Evolutionary conservation across 2,888 invertebrate species (phyloP), one percentile per base, ranked within the genome.

Genomic region (Andrena haemorrhoa): DNA sequence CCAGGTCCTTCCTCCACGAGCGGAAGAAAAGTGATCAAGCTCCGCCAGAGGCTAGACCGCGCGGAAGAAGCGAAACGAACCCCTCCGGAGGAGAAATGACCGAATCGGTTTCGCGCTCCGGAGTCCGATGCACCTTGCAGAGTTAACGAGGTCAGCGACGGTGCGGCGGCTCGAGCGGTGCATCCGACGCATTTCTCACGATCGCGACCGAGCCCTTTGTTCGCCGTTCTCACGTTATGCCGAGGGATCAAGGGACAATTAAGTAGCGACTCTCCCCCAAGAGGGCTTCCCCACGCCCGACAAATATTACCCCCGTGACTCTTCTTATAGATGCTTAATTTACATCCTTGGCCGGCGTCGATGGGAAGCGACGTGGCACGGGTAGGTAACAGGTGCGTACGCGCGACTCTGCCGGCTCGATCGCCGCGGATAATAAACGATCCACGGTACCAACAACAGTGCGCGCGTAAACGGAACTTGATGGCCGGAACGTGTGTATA

Each of bases 181-280:
- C 66, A 72, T 84, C 81, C 65, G 53, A 73, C 75, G 78, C 60
- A 71, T 75, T 86, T 86, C 86, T 87, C 87, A 87, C 87, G 87
- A 69, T 76, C 65, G 79, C 82, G 33, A 41, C 35, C 12, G 23
- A 70, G 61, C 80, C 78, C 84, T 84, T 77, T 84, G 76, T 76
- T 76, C 79, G 61, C 31, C 26, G 78, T 84, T 87, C 86, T 81
- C 84, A 77, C 86, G 79, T 80, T 74, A 41, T 51, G 53, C 65
- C 76, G 71, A 60, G 74, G 85, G 69, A 71, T 66, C 58, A 60
- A 72, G 66, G 75, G 75, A 78, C 85, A 86, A 87, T 86, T 83
- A 85, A 83, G 76, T 64, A 29, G n/a, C 72, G 3, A 65, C 63
- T 69, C 63, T 69, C 75, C 66, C 77, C 65, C 29, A 31, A 33